These are phyloP conservation scores for Atopsyche davidsoni DNA, from an alignment of 1,140 invertebrate genomes.

Conservation along the genomic window DNA sequence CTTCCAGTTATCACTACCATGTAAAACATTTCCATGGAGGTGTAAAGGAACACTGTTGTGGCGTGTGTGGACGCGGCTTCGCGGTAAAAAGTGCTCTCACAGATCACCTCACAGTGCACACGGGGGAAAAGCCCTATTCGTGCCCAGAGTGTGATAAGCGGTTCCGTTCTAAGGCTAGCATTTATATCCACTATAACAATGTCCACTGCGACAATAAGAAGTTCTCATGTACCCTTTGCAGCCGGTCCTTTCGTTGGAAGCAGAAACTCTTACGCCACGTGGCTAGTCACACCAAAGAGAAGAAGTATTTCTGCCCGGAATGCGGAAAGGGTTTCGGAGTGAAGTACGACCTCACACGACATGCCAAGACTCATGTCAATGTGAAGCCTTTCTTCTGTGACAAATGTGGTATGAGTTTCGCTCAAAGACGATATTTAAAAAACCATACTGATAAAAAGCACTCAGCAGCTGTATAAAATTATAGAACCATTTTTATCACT, in stretches of 20 bases:
- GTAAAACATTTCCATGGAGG: slow-evolving; percentile 29
- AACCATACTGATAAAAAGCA: slow-evolving; percentile 41
- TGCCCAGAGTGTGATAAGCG: slow-evolving; percentile 49
- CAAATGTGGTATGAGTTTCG: slow-evolving; percentile 51
- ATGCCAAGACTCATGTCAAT: slow-evolving; percentile 46
- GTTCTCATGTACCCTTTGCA: slow-evolving; percentile 44
- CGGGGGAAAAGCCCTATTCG: slow-evolving; percentile 43
- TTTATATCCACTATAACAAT: slow-evolving; percentile 51
- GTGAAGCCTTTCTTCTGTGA: slow-evolving; percentile 49
- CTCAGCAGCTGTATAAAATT: slow-evolving; percentile 13
- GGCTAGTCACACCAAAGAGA: slow-evolving; percentile 44
- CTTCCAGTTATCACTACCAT: slow-evolving; percentile 28
- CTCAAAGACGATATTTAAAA: slow-evolving; percentile 49
- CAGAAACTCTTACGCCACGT: slow-evolving; percentile 46
- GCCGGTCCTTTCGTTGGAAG: slow-evolving; percentile 44
- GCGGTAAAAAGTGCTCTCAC: slow-evolving; percentile 34
- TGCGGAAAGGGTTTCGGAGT: slow-evolving; percentile 51
- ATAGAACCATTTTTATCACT: too few relatives aligned
- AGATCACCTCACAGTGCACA: slow-evolving; percentile 41
- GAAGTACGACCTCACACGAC: slow-evolving; percentile 47
- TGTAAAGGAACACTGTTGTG: slow-evolving; percentile 26
- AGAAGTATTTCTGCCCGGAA: slow-evolving; percentile 44
- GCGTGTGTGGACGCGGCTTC: slow-evolving; percentile 25
- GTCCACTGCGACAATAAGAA: slow-evolving; percentile 47
- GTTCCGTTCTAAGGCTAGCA: slow-evolving; percentile 48